Evolutionary conservation across 1,140 invertebrate genomes (phyloP), one percentile per base, ranked within the genome.

Genomic region (Ylistrum balloti): DNA sequence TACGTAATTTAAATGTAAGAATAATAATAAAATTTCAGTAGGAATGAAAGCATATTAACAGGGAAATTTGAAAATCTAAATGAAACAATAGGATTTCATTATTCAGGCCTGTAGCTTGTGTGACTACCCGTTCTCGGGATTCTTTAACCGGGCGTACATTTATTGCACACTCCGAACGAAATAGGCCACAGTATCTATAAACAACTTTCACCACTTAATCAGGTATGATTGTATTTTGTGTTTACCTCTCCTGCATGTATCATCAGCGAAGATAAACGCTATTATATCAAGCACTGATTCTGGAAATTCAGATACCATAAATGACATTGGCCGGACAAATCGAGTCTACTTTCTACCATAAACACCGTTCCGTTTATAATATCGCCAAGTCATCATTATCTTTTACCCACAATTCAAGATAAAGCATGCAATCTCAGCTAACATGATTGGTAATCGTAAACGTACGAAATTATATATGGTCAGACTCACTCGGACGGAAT

Each of bases 381-480:
- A 74, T 74, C 9, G 5, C 56, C 9, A 1, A n/a, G n/a, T 74
- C 56, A 74, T 7, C 5, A 74, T 74, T 74, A 74, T 74, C 56
- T 74, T 28, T 74, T 74, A 74, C 56, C 56, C 56, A 74, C n/a
- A 74, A 74, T 74, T 28, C 56, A 22, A 74, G 17, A 74, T 74
- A n/a, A 74, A 74, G 56, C n/a, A n/a, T n/a, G n/a, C 56, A 74
- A 74, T 74, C 56, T 74, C 5, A 74, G 56, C 56, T 28, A 74
- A 74, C 56, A 74, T 28, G 56, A 74, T 74, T n/a, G n/a, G 22
- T 74, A 28, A 74, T 28, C 56, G 56, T 74, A 74, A 74, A 74
- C 13, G 56, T 74, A 22, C 56, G 56, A n/a, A 28, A 74, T 28
- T 74, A 74, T 74, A 74, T 74, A 74, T 28, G 56, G 56, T 74